Evolutionary conservation across 2,797 vertebrate species (phyloP).

Genomic region (Hydrocynus forskahlii): DNA sequence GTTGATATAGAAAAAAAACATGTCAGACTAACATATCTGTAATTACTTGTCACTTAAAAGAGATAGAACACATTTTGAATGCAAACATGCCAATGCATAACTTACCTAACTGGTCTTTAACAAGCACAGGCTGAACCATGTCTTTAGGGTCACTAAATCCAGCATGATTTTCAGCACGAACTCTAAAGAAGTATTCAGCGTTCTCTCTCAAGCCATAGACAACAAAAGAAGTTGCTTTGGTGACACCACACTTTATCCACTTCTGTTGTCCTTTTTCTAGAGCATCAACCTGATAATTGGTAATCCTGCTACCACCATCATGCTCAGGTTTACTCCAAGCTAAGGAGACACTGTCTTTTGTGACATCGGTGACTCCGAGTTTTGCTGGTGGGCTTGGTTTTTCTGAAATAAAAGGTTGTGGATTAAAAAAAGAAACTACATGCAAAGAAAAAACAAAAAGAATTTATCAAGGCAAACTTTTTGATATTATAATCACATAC

Average conservation of each 20-base stretch:
- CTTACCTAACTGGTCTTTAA: constrained; percentile 95
- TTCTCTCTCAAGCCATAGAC: constrained; percentile 91
- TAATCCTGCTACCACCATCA: constrained; percentile 94
- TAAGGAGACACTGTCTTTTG: constrained; percentile 91
- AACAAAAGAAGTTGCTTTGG: constrained; percentile 85
- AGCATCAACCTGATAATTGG: constrained; percentile 89
- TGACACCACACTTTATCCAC: constrained; percentile 92
- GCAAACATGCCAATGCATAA: constrained; percentile 26
- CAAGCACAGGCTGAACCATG: constrained; percentile 86
- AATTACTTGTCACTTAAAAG: not conserved
- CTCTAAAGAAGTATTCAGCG: constrained; percentile 94
- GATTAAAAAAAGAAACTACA: constrained; percentile 19
- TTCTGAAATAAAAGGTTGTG: constrained; percentile 78
- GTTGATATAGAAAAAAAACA: constrained; percentile 46
- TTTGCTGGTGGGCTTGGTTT: constrained; percentile 96
- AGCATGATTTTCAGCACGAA: constrained; percentile 94
- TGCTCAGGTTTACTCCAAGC: constrained; percentile 96
- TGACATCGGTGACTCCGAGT: constrained; percentile 88
- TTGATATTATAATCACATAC: constrained; percentile 68
- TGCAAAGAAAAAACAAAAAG: not conserved
- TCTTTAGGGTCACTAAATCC: constrained; percentile 93
- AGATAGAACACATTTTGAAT: not conserved
- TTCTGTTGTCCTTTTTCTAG: constrained; percentile 96
- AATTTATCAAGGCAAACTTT: not conserved
- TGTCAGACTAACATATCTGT: not conserved